Conservation (phyloP, 2,888 invertebrate genomes). For the Taphrorychus bicolor region DNA sequence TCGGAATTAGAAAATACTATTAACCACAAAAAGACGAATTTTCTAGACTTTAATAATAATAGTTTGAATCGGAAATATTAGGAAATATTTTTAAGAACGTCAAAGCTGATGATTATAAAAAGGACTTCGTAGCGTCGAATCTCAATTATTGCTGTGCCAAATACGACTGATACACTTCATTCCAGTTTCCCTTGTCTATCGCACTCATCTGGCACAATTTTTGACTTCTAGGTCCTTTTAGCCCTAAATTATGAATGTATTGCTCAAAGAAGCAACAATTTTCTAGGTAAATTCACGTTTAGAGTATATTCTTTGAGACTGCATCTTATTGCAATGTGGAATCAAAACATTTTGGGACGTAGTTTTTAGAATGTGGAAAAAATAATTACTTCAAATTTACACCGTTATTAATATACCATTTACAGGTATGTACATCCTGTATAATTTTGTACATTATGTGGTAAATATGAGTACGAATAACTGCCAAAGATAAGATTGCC, state of each 20-base stretch:
- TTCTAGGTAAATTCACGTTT: background rate
- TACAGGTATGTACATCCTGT: conserved; percentile 13
- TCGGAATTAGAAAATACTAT: background rate
- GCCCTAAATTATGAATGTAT: background rate
- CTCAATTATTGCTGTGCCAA: conserved; percentile 28
- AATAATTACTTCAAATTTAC: background rate
- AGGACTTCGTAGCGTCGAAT: conserved; percentile 1
- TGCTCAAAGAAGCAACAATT: conserved; percentile 9
- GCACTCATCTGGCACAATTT: background rate
- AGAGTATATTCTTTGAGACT: too few species aligned
- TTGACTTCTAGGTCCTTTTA: background rate
- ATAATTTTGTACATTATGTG: conserved; percentile 31
- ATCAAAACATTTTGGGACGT: background rate
- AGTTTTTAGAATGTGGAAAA: too few species aligned
- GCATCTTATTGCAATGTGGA: too few species aligned
- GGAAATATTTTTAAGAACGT: background rate
- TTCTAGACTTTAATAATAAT: conserved; percentile 9
- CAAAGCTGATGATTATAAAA: too few species aligned
- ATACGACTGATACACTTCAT: conserved; percentile 33
- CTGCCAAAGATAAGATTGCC: conserved; percentile 52
- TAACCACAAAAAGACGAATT: conserved; percentile 2
- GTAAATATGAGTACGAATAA: conserved; percentile 42
- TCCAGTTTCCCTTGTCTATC: conserved; percentile 16
- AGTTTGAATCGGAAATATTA: background rate
- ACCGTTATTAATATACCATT: conserved; percentile 10